Evolutionary conservation across 2,888 invertebrate genomes (phyloP).

Genomic region (Tetrapedia diversipes): DNA sequence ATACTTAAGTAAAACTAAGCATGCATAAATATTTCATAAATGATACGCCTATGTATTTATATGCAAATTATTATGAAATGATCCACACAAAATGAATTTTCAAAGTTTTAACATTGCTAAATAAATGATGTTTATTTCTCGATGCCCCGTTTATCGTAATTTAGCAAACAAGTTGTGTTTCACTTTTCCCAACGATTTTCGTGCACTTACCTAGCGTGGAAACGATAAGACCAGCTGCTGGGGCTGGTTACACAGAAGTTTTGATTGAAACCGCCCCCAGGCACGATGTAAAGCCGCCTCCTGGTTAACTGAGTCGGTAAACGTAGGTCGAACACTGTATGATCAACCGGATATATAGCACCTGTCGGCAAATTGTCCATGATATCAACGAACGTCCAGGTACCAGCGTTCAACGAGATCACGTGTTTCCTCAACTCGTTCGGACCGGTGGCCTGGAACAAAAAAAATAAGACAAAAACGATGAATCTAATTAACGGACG

Average conservation of each 20-base stretch:
- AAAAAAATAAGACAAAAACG: not conserved
- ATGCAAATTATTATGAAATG: too few relatives aligned
- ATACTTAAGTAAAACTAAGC: too few relatives aligned
- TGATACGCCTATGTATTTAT: too few relatives aligned
- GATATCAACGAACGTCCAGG: slow-evolving; percentile 81
- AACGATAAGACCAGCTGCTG: slow-evolving; percentile 72
- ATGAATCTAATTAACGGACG: not conserved
- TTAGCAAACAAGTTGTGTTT: too few relatives aligned
- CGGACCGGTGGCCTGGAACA: slow-evolving; percentile 77
- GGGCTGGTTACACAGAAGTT: slow-evolving; percentile 82
- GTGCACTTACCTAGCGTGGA: slow-evolving; percentile 78
- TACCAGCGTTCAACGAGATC: slow-evolving; percentile 82
- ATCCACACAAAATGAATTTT: too few relatives aligned
- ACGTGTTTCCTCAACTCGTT: slow-evolving; percentile 79
- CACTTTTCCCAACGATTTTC: not conserved
- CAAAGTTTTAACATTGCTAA: too few relatives aligned
- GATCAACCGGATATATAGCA: slow-evolving; percentile 65
- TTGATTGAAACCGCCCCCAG: slow-evolving; percentile 84
- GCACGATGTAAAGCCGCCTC: slow-evolving; percentile 75
- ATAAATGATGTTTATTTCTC: too few relatives aligned
- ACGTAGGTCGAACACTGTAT: slow-evolving; percentile 83
- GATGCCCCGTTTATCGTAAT: not conserved
- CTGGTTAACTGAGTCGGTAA: slow-evolving; percentile 80
- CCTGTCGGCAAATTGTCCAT: slow-evolving; percentile 80
- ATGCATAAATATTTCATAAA: too few relatives aligned